A percentile compares a stretch with the other conserved stretches of the same genome.
Conservation (phyloP, 2,888 invertebrate genomes). For the Operophtera brumata region DNA sequence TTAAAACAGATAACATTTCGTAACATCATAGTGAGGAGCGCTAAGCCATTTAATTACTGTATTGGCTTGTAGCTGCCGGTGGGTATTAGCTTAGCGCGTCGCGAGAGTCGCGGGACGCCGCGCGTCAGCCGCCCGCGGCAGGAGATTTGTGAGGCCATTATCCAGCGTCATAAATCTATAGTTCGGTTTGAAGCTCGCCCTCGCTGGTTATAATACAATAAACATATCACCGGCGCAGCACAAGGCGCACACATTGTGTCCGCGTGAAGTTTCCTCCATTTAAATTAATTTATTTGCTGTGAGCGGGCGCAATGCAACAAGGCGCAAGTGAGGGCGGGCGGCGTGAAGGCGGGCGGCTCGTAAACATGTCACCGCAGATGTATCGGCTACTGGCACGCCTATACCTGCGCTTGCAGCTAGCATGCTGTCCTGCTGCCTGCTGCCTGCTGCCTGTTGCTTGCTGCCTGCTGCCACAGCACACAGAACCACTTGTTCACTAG, state of each 20-base stretch:
- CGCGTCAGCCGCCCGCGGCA: background rate
- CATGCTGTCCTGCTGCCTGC: background rate
- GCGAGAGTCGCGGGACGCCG: conserved; percentile 13
- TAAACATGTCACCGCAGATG: conserved; percentile 67
- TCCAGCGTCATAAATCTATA: conserved; percentile 38
- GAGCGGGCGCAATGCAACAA: conserved; percentile 52
- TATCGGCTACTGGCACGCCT: conserved; percentile 38
- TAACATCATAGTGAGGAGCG: conserved; percentile 1
- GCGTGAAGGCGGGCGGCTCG: conserved; percentile 39
- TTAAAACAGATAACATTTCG: background rate
- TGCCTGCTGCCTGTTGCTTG: conserved; percentile 8
- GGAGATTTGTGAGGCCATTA: conserved; percentile 30
- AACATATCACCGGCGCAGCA: conserved; percentile 26
- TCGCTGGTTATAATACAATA: conserved; percentile 36
- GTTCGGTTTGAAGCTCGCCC: conserved; percentile 36
- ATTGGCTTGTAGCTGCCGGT: background rate
- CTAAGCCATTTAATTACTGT: conserved; percentile 1
- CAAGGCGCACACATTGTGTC: conserved; percentile 38
- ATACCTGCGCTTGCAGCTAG: conserved; percentile 35
- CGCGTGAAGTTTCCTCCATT: conserved; percentile 47
- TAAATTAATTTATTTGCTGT: conserved; percentile 61
- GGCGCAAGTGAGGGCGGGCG: conserved; percentile 19
- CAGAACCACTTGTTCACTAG: background rate
- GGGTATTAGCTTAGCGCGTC: background rate
- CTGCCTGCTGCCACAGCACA: conserved; percentile 1